Conservation (phyloP, 1,140 invertebrate species). For the Lepidurus arcticus region DNA sequence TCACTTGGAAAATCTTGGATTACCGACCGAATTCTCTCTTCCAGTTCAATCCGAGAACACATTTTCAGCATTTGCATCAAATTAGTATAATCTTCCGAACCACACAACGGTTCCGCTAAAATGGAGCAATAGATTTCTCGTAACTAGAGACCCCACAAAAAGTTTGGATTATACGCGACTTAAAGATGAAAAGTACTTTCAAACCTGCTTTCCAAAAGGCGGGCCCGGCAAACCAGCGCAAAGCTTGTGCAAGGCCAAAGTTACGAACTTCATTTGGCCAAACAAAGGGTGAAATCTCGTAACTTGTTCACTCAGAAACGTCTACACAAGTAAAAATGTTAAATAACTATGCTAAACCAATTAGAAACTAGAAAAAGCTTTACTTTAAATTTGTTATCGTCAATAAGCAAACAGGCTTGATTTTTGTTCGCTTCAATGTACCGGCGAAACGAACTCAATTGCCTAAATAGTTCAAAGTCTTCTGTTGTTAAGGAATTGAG, state of each 20-base stretch:
- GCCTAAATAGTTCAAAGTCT: slow-evolving; percentile 28
- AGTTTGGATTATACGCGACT: slow-evolving; percentile 11
- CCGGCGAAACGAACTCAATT: slow-evolving; percentile 28
- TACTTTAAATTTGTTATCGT: slow-evolving; percentile 28
- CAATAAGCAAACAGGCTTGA: slow-evolving; percentile 18
- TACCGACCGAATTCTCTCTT: slow-evolving; percentile 10
- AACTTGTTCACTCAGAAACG: background rate
- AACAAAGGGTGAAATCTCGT: background rate
- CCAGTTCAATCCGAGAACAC: slow-evolving; percentile 23
- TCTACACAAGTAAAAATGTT: slow-evolving; percentile 1
- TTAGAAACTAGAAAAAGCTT: background rate
- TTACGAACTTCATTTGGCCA: background rate
- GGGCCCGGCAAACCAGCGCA: slow-evolving; percentile 28
- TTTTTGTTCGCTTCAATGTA: slow-evolving; percentile 13
- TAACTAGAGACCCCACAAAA: background rate
- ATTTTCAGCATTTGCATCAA: slow-evolving; percentile 25
- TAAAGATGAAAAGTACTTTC: background rate
- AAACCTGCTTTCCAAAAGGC: slow-evolving; percentile 29
- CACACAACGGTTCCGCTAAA: background rate
- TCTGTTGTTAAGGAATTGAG: background rate
- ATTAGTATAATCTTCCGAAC: slow-evolving; percentile 25
- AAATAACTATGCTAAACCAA: background rate
- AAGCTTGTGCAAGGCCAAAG: slow-evolving; percentile 26
- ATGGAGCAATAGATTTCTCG: slow-evolving; percentile 23
- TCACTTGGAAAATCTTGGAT: background rate